Evolutionary conservation across 2,797 vertebrate species (phyloP), one percentile per base, ranked within the genome.

Genomic region (Gallinago solitaria): DNA sequence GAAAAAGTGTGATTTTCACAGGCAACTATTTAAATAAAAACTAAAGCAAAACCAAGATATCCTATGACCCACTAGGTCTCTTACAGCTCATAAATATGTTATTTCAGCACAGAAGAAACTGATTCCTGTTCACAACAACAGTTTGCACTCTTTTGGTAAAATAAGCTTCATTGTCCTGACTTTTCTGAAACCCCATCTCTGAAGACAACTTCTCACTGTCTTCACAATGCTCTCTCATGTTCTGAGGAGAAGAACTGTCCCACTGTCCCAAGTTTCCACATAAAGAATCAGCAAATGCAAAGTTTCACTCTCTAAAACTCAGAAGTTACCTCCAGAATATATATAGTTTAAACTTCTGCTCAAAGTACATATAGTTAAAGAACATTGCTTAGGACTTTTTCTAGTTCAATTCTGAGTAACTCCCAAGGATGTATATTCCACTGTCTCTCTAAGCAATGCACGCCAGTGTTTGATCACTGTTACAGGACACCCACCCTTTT

Each of bases 391-490:
- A 53, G 8, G 7, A 60, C 7, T 2, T 69, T 78, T 64, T 41
- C 32, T 24, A 85, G 54, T 39, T 2, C 43, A 78, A 75, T 57
- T 85, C 10, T 59, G 7, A 53, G 9, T 32, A 12, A 39, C 8
- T 45, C 14, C 19, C 35, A 81, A 61, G 18, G 16, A 24, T 8
- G 3, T 4, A 17, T 69, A 37, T 65, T 77, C 19, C 17, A 45
- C 10, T 50, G 8, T 28, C 9, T 81, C 24, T 54, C 16, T n/a
- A 74, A 12, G 21, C 56, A 90, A 33, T 6, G 2, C 11, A 43
- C 11, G 27, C 16, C 8, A 11, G 1, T 43, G 18, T 84, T 51
- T 57, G 13, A 71, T 35, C 0, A 0, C 32, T 75, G 7, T 18
- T 67, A 39, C 24, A 82, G 9, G 17, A 48, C 24, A 57, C 1